Conservation (phyloP, 1,140 invertebrate genomes). For the Dreissena polymorpha region DNA sequence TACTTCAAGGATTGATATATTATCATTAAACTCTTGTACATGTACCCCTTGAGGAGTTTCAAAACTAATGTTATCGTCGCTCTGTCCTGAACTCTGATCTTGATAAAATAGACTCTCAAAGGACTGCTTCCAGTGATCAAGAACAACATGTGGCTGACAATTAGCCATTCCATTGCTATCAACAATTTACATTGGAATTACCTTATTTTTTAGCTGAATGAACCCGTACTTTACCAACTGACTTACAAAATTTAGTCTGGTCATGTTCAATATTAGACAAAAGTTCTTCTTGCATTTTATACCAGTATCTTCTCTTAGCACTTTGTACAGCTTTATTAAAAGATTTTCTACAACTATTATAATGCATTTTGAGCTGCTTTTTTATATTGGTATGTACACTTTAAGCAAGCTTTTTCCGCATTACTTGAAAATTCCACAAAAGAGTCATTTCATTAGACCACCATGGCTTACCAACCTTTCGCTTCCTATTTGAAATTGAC, state of each 20-base stretch:
- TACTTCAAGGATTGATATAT: conserved; percentile 39
- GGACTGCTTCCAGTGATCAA: not conserved
- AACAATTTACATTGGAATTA: conserved; percentile 34
- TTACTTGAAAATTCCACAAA: conserved; percentile 9
- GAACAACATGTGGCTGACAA: not conserved
- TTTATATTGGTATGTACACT: conserved; percentile 4
- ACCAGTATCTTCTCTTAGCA: conserved; percentile 20
- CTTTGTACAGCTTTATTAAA: conserved; percentile 18
- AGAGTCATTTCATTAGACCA: conserved; percentile 3
- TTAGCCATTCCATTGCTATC: conserved; percentile 1
- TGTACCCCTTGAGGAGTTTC: not conserved
- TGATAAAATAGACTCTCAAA: conserved; percentile 2
- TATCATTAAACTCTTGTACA: conserved; percentile 15
- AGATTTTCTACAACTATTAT: conserved; percentile 11
- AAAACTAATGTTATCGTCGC: not conserved
- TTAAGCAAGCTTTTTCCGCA: not conserved
- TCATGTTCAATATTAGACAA: conserved; percentile 22
- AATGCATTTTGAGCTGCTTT: conserved; percentile 2
- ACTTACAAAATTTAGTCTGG: conserved; percentile 28
- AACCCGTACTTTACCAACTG: conserved; percentile 18
- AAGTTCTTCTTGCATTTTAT: conserved; percentile 27
- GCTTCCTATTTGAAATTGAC: not conserved
- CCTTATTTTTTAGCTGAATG: not conserved
- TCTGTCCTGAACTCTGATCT: not conserved
- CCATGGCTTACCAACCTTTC: conserved; percentile 25